Evolutionary conservation across 2,888 invertebrate species (phyloP).

Genomic region (Argyresthia goedartella): DNA sequence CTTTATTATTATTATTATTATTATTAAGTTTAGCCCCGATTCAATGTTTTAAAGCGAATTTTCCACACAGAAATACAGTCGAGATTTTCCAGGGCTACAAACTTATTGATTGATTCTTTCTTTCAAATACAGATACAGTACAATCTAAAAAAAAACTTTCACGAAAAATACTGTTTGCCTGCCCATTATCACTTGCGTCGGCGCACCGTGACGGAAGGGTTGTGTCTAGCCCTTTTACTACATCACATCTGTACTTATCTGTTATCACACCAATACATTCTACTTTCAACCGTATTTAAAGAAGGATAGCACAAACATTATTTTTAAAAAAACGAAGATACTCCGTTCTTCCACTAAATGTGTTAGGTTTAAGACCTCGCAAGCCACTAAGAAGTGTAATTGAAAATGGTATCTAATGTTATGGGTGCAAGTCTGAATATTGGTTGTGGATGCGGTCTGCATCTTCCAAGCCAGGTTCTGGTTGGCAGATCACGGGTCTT

Average conservation of each 20-base stretch:
- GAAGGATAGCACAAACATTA: background rate
- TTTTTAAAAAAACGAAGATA: background rate
- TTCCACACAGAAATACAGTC: too few species aligned
- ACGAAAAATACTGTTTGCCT: constrained; percentile 34
- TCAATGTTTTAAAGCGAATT: too few species aligned
- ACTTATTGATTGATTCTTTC: background rate
- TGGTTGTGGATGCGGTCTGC: constrained; percentile 12
- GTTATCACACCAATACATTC: background rate
- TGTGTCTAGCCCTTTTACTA: constrained; percentile 32
- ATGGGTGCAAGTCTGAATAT: too few species aligned
- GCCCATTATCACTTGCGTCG: constrained; percentile 46
- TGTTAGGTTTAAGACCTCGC: background rate
- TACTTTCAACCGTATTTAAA: background rate
- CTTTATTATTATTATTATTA: too few species aligned
- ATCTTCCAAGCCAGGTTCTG: constrained; percentile 24
- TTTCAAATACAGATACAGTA: background rate
- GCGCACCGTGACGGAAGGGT: constrained; percentile 56
- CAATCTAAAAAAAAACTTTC: background rate
- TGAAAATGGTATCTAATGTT: too few species aligned
- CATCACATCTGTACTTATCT: constrained; percentile 20
- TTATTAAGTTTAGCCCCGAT: too few species aligned
- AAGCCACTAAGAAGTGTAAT: too few species aligned
- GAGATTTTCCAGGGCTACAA: background rate
- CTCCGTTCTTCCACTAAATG: background rate
- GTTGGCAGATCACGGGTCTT: constrained; percentile 31